A percentile compares a stretch with the other conserved stretches of the same genome.
These are phyloP conservation scores for Melanerpes aurifrons DNA, from an alignment of 2,113 vertebrate genomes.

Conservation along the genomic window DNA sequence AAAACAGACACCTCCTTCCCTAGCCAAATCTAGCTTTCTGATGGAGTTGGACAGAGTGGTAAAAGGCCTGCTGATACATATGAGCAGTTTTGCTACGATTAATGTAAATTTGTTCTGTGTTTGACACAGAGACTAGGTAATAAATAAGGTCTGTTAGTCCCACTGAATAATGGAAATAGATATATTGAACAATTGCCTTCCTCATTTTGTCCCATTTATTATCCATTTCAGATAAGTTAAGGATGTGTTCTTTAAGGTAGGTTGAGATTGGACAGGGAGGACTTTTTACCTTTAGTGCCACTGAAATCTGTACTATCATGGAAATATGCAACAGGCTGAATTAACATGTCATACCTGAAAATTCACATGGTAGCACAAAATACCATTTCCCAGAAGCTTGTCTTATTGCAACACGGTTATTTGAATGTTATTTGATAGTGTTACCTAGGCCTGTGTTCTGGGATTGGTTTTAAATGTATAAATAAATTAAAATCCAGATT, in stretches of 20 bases:
- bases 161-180: neutral
- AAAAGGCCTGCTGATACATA: neutral
- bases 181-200: neutral
- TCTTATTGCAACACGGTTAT: neutral
- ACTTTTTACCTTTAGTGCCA: neutral
- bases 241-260: neutral
- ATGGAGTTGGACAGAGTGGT: neutral
- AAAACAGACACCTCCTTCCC: neutral
- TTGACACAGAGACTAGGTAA: neutral
- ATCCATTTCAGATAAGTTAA: neutral
- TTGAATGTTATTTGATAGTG: neutral
- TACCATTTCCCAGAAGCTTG: neutral
- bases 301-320: neutral
- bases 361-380: neutral
- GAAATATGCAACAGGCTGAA: neutral
- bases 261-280: neutral
- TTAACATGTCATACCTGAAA: neutral
- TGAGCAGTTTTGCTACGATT: neutral
- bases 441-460: neutral
- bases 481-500: neutral
- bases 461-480: neutral
- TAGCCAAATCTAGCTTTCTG: neutral
- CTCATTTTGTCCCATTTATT: neutral
- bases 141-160: neutral
- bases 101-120: neutral